Percentiles rank a stretch among this genome's conserved stretches.
Conservation (phyloP, 2,113 vertebrate genomes). For the Taurulus bubalis region DNA sequence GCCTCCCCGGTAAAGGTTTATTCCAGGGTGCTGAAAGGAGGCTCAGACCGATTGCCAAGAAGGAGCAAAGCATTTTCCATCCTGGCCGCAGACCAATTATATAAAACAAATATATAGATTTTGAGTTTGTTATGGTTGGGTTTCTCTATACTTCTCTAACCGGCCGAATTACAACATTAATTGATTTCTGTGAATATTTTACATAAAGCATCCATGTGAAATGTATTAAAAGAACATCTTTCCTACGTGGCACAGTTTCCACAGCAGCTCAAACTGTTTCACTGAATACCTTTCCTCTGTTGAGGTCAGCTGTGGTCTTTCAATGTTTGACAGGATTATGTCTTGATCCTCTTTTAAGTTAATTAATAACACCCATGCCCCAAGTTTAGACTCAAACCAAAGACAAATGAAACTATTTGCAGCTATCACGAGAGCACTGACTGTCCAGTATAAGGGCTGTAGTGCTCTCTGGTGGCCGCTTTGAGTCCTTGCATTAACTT, state of each 20-base stretch:
- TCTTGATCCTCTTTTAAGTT: slow-evolving; percentile 19
- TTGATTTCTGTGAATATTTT: not conserved
- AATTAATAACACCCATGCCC: no score
- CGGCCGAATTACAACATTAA: no score
- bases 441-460: not conserved
- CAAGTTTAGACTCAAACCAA: not conserved
- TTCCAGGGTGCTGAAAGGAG: no score
- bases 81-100: no score
- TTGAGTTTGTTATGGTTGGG: no score
- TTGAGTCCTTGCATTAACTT: not conserved
- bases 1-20: no score
- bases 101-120: no score
- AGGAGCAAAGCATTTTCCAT: no score
- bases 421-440: not conserved
- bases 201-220: not conserved
- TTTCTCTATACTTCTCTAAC: no score
- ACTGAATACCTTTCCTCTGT: not conserved
- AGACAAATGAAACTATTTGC: not conserved
- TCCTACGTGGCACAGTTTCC: not conserved
- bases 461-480: slow-evolving; percentile 59
- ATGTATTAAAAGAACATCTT: not conserved
- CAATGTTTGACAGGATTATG: slow-evolving; percentile 20
- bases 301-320: not conserved
- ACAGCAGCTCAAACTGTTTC: not conserved
- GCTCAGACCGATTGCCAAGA: no score